Evolutionary conservation across 64 coral and sea anemone genomes (phyloP), one percentile per base, ranked within the genome.

Genomic region (Astreopora myriophthalma): DNA sequence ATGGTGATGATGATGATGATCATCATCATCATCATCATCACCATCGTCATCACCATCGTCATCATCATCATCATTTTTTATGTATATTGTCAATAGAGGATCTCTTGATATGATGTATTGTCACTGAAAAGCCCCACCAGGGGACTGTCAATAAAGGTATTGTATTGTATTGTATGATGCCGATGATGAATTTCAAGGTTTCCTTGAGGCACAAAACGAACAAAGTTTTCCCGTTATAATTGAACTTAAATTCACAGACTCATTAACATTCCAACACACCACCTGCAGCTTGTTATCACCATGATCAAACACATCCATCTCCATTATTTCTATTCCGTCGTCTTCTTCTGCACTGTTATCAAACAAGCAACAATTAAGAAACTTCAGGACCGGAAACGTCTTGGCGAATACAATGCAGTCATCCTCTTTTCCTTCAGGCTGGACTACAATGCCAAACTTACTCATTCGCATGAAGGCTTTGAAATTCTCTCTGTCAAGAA

Each of bases 241-340:
- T 19, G 67, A 48, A 28, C 20, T 3, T 27, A 87, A 73, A 14
- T 72, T 25, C 14, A 87, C 67, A 40, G 63, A 79, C 20, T 90
- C 73, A 30, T 76, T 79, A 63, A 80, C 88, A 69, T 90, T 90
- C 75, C 73, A 79, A 11, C 88, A 90, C 25, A 90, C 88, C 9
- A 90, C 88, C 81, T 90, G 88, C 33, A 81, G 57, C 24, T 6
- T 19, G n/a, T 81, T n/a, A n/a, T n/a, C 71, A 20, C 69, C 86
- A 51, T 88, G 86, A 25, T 88, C 86, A 70, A 90, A 90, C 5
- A 90, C 75, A 81, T 90, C 88, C 88, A 90, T 90, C 75, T 90
- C 88, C 75, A 90, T 20, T 23, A 90, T 25, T 28, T 90, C 88
- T 26, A 48, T 34, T 0, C 35, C 27, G 20, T 46, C 28, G 7